Evolutionary conservation across 2,113 vertebrate species (phyloP).

Genomic region (Etheostoma cragini): DNA sequence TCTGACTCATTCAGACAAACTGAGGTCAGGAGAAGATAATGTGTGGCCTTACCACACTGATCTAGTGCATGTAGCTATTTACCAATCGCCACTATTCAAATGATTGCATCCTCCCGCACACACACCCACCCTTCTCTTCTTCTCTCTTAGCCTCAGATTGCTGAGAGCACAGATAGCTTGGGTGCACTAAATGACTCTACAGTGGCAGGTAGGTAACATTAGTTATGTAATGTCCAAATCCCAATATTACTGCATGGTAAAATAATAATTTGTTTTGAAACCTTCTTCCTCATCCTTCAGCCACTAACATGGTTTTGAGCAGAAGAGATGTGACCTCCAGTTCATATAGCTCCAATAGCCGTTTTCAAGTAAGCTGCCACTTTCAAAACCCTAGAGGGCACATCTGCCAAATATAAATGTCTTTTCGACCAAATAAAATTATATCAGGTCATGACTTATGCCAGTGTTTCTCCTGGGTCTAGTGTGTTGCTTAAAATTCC

Average conservation of each 20-base stretch:
- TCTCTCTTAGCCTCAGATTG: slow-evolving; percentile 78
- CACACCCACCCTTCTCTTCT: slow-evolving; percentile 25
- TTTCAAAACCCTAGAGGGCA: slow-evolving; percentile 6
- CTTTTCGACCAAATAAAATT: slow-evolving; percentile 11
- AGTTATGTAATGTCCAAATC: slow-evolving; percentile 7
- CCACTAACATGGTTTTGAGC: slow-evolving; percentile 38
- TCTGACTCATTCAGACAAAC: slow-evolving; percentile 44
- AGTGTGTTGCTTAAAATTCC: slow-evolving; percentile 10
- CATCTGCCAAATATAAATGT: slow-evolving; percentile 23
- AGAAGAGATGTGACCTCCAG: slow-evolving; percentile 43
- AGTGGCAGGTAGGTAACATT: slow-evolving; percentile 67
- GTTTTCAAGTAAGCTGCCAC: slow-evolving; percentile 77
- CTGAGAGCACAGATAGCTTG: slow-evolving; percentile 78
- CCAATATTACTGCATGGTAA: not conserved
- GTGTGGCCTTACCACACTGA: slow-evolving; percentile 14
- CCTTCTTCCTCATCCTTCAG: slow-evolving; percentile 43
- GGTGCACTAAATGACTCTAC: slow-evolving; percentile 75
- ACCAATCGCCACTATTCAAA: slow-evolving; percentile 35
- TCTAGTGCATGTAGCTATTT: slow-evolving; percentile 16
- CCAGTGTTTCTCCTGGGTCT: slow-evolving; percentile 6
- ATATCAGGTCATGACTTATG: slow-evolving; percentile 3
- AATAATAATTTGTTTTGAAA: slow-evolving; percentile 14
- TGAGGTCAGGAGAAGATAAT: slow-evolving; percentile 39
- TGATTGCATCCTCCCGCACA: slow-evolving; percentile 30
- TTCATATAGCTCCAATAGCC: slow-evolving; percentile 60